Base-by-base conservation (phyloP, 2,113 vertebrate genomes). In the Labeo rohita region DNA sequence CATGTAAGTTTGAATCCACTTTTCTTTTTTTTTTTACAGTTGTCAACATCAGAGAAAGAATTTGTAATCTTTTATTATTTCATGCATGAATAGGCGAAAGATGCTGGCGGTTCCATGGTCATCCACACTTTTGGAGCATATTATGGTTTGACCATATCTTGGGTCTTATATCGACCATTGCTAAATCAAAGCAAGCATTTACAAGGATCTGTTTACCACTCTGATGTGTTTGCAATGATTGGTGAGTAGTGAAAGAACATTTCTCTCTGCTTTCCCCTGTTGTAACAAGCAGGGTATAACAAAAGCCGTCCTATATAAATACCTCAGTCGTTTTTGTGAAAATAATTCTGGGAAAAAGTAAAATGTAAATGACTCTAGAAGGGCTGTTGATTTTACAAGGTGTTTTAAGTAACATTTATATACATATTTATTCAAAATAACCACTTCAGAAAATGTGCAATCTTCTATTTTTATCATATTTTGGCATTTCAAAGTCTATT, bases 221-320 rank as follows among this genome's bases (percentile, higher is more conserved):
- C 98, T 0, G 98, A 99, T 85, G 93, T 99, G 82, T 99, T 98
- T 10, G 95, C 98, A 63, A 99, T 99, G 97, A 97, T 99, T 0
- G 98, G 98, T 99, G 90, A 95, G 90, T 54, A 23, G 6, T 18
- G 3, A 34, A 50, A 52, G 1, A 82, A 21, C 0, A 0, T 49
- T 0, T 5, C 15, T 49, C 8, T 65, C 63, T 3, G 16, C 28
- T 43, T 39, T 13, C 18, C 18, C 15, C 5, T 16, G 7, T 34
- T 77, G 49, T 23, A 36, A 28, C 49, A 54, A 10, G 74, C 13
- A 34, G n/a, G 21, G n/a, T 50, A 77, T 54, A 54, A 77, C 74
- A 77, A 76, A 76, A 4, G 9, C 11, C 4, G 12, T 2, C 15
- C 21, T 3, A n/a, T 7, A 18, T 8, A 61, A 61, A 61, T n/a